Conservation (phyloP, 2,888 invertebrate species). For the Drosophila lacicola region DNA sequence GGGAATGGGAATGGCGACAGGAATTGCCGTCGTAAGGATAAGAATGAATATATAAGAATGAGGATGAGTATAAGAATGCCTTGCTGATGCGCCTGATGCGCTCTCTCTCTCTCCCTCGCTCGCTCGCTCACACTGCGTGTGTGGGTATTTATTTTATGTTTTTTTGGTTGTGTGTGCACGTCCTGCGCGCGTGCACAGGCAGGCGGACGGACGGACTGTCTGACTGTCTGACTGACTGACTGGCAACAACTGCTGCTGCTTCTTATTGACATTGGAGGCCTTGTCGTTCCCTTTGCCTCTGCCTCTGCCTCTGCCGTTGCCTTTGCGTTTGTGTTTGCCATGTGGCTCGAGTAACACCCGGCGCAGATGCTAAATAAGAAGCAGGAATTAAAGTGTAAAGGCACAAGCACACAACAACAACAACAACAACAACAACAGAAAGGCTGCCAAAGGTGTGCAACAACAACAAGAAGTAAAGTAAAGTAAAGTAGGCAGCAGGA, state of each 20-base stretch:
- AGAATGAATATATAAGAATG: constrained; percentile 16
- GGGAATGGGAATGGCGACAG: constrained; percentile 6
- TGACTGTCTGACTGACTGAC: constrained; percentile 28
- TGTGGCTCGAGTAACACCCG: constrained; percentile 68
- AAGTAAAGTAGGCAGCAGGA: constrained; percentile 18
- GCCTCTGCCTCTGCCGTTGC: constrained; percentile 12
- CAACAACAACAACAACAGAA: constrained; percentile 16
- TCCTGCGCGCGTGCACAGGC: constrained; percentile 67
- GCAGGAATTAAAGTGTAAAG: constrained; percentile 75
- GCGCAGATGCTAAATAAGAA: constrained; percentile 79
- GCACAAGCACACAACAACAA: constrained; percentile 36
- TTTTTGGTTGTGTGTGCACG: constrained; percentile 56
- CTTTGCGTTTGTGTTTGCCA: constrained; percentile 13
- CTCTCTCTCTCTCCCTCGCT: constrained; percentile 9
- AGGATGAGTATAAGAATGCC: constrained; percentile 44
- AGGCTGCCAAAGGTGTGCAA: constrained; percentile 45
- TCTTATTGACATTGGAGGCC: constrained; percentile 62
- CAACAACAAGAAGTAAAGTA: constrained; percentile 35
- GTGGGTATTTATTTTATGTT: not conserved
- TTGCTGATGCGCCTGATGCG: constrained; percentile 4
- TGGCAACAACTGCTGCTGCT: constrained; percentile 60
- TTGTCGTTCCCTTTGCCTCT: constrained; percentile 14
- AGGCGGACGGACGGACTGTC: constrained; percentile 20
- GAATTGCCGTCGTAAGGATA: constrained; percentile 5
- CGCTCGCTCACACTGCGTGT: not conserved